Evolutionary conservation across 1,140 invertebrate species (phyloP).

Genomic region (Colletes latitarsis): DNA sequence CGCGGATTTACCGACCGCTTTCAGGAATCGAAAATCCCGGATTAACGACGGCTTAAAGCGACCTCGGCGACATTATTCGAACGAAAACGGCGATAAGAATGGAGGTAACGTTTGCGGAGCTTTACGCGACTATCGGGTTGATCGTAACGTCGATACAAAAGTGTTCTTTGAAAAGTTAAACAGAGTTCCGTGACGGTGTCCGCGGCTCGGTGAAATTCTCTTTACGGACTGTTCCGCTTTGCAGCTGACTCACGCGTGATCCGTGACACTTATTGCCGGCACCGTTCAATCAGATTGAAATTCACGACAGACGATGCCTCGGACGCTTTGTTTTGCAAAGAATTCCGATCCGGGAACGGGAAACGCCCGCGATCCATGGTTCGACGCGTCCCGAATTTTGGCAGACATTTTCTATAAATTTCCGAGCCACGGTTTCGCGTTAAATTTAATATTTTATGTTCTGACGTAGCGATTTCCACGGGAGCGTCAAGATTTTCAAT

Average conservation of each 20-base stretch:
- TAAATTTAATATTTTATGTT: no score
- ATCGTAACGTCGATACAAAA: background rate
- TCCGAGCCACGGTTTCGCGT: no score
- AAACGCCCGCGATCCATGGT: background rate
- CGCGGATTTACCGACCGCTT: background rate
- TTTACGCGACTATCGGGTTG: no score
- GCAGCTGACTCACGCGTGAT: slow-evolving; percentile 46
- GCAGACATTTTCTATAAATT: no score
- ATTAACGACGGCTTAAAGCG: slow-evolving; percentile 34
- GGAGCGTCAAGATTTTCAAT: background rate
- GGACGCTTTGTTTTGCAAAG: slow-evolving; percentile 11
- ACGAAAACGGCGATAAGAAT: background rate
- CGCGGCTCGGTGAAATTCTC: background rate
- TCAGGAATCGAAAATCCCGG: slow-evolving; percentile 4
- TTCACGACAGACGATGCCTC: slow-evolving; percentile 34
- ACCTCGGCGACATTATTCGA: background rate
- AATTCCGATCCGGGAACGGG: slow-evolving; percentile 19
- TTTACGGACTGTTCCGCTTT: background rate
- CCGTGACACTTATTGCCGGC: slow-evolving; percentile 59
- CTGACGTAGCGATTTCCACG: background rate
- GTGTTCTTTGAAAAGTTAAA: background rate
- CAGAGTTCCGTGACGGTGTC: background rate
- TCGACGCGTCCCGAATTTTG: background rate
- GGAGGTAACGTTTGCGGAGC: background rate
- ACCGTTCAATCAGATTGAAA: slow-evolving; percentile 49